Evolutionary conservation across 2,113 vertebrate species (phyloP).

Genomic region (Paramormyrops kingsleyae): DNA sequence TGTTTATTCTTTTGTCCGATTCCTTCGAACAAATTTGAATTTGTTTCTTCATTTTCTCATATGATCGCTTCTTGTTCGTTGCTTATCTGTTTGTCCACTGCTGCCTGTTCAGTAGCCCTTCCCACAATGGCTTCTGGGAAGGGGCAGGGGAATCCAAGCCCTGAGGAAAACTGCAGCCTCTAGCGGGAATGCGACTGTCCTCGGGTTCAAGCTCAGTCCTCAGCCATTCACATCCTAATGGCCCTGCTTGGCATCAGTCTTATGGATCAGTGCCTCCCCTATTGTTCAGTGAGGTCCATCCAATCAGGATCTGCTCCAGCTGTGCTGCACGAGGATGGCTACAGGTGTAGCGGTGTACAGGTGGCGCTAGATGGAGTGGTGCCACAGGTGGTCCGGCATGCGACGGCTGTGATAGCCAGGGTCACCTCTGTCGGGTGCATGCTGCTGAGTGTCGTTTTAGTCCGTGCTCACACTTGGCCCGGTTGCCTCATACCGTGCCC

Average conservation of each 20-base stretch:
- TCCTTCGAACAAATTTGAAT: background rate
- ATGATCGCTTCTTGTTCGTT: background rate
- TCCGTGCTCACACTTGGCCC: no score
- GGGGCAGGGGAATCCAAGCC: background rate
- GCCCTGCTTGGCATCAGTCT: background rate
- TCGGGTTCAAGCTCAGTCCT: background rate
- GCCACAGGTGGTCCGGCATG: background rate
- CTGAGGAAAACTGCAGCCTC: background rate
- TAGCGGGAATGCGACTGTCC: background rate
- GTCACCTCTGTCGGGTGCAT: background rate
- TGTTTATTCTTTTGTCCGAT: background rate
- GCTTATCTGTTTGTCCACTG: background rate
- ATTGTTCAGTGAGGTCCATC: background rate
- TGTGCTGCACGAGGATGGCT: background rate
- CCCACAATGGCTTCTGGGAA: background rate
- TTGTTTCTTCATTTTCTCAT: background rate
- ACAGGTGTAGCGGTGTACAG: background rate
- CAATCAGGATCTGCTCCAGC: background rate
- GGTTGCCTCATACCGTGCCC: background rate
- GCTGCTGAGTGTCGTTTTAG: background rate
- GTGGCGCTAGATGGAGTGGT: background rate
- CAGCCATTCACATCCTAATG: background rate
- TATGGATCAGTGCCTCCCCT: background rate
- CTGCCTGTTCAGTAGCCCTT: background rate
- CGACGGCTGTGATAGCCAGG: background rate